phyloP scores from a whole-genome alignment of 2,113 vertebrate genomes.

The Agelaius tricolor region DNA sequence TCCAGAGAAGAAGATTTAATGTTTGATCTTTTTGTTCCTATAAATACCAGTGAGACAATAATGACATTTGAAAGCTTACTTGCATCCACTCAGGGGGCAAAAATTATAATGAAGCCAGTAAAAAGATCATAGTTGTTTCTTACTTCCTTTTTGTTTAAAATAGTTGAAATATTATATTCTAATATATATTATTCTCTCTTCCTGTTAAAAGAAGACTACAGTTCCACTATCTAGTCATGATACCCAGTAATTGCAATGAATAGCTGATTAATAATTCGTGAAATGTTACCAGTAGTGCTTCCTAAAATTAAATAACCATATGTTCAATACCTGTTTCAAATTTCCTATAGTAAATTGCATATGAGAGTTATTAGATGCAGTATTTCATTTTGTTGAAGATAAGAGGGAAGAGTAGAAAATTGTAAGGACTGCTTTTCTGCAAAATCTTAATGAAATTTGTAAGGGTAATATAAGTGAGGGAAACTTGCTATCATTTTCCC shows the following conservation, averaged over 20 bases:
- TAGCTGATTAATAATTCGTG: not conserved
- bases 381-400: not conserved
- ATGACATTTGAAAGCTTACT: not conserved
- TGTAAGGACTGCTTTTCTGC: not conserved
- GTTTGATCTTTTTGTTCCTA: not conserved
- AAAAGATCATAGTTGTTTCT: not conserved
- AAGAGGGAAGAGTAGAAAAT: not conserved
- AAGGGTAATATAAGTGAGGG: not conserved
- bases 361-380: not conserved
- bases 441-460: not conserved
- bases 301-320: not conserved
- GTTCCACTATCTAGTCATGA: not conserved
- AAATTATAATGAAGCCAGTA: not conserved
- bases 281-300: not conserved
- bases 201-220: not conserved
- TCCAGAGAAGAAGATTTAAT: not conserved
- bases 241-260: not conserved
- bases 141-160: not conserved
- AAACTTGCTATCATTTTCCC: not conserved
- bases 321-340: not conserved
- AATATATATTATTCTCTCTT: not conserved
- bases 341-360: not conserved
- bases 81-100: not conserved
- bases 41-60: not conserved
- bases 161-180: not conserved